Percentiles rank a stretch among this genome's conserved stretches.
Evolutionary conservation across 1,140 invertebrate genomes (phyloP).

Genomic region (Drosophila nebulosa): DNA sequence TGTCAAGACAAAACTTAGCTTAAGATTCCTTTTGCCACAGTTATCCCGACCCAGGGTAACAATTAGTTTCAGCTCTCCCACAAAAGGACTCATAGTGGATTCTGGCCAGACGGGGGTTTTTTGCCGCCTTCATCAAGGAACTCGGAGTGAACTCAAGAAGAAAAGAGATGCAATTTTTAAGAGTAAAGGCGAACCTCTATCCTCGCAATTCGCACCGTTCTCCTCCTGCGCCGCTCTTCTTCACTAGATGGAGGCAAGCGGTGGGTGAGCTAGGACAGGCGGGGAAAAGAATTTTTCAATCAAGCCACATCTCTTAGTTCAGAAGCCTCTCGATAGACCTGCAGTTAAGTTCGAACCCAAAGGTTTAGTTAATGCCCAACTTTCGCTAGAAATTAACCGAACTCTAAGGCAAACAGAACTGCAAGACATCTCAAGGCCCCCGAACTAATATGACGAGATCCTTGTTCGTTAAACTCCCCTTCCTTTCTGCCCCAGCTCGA

Average conservation of each 20-base stretch:
- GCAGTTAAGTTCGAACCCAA: not conserved
- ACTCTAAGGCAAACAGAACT: not conserved
- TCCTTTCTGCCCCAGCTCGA: conserved; percentile 16
- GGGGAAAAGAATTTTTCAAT: not conserved
- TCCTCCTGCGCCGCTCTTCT: not conserved
- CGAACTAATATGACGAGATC: conserved; percentile 43
- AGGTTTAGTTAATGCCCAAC: not conserved
- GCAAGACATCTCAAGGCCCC: not conserved
- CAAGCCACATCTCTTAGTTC: not conserved
- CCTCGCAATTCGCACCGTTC: not conserved
- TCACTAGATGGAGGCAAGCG: conserved; percentile 39
- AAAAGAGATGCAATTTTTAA: not conserved
- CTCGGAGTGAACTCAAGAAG: conserved; percentile 7
- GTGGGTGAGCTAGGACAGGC: conserved; percentile 6
- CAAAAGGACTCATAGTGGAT: conserved; percentile 40
- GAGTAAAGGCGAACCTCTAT: conserved; percentile 3
- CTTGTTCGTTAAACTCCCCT: conserved; percentile 7
- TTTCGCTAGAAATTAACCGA: conserved; percentile 4
- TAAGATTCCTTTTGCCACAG: not conserved
- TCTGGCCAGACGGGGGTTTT: conserved; percentile 36
- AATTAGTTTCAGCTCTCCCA: not conserved
- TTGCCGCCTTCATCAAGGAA: conserved; percentile 64
- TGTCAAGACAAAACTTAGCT: not conserved
- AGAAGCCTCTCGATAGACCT: not conserved
- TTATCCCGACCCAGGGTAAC: conserved; percentile 1